phyloP scores from a whole-genome alignment of 2,888 invertebrate genomes.

The Dasysyrphus tricinctus region DNA sequence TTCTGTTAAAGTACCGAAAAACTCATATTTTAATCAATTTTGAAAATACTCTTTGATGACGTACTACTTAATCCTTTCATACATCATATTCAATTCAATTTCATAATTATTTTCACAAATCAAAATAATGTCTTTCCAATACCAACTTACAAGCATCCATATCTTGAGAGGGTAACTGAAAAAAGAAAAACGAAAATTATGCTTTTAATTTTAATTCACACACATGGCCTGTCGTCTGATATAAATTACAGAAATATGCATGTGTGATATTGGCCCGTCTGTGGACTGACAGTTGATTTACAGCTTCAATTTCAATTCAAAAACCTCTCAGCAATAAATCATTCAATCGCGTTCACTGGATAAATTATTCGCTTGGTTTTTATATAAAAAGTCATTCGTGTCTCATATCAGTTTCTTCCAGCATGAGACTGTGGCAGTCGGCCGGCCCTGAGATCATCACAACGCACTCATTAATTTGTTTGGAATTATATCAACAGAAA shows the following conservation, averaged over 20 bases:
- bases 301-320: conserved; percentile 73
- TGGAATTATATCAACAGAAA: conserved; percentile 27
- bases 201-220: conserved; percentile 44
- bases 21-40: too few species aligned
- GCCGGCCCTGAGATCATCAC: conserved; percentile 66
- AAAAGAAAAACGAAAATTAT: conserved; percentile 10
- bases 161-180: not conserved
- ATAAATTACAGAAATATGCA: not conserved
- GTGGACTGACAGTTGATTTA: conserved; percentile 71
- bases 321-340: conserved; percentile 74
- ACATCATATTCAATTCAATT: not conserved
- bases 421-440: conserved; percentile 8
- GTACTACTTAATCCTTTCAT: not conserved
- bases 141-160: not conserved
- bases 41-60: too few species aligned
- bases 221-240: not conserved
- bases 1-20: too few species aligned
- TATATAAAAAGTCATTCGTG: conserved; percentile 58
- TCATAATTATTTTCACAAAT: conserved; percentile 36
- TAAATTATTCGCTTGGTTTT: conserved; percentile 64
- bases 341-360: conserved; percentile 70
- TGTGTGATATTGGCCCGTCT: conserved; percentile 15
- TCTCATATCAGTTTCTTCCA: conserved; percentile 63
- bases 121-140: conserved; percentile 52
- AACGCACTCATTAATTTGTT: conserved; percentile 65